Percentiles rank a stretch among this genome's conserved stretches.
Conservation (phyloP, 2,797 vertebrate genomes). For the Champsocephalus gunnari region DNA sequence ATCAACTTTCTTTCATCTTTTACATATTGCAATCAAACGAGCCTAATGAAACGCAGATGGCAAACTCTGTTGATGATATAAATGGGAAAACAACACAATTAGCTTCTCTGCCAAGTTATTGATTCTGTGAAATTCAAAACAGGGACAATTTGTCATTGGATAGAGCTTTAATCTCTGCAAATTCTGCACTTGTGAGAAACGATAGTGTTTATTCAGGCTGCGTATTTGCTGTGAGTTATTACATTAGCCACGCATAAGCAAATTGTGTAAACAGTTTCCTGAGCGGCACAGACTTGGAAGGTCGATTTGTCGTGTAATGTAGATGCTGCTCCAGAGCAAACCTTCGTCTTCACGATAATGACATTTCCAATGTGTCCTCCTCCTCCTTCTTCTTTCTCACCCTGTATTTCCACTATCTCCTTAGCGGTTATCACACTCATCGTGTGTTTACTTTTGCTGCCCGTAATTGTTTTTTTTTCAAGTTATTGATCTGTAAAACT, state of each 20-base stretch:
- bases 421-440: not conserved
- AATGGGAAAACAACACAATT: constrained; percentile 48
- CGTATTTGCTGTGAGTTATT: constrained; percentile 36
- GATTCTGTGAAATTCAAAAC: constrained; percentile 33
- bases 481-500: not conserved
- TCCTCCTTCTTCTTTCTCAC: not conserved
- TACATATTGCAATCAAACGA: constrained; percentile 36
- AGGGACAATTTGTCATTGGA: constrained; percentile 31
- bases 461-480: not conserved
- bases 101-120: constrained; percentile 53
- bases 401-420: not conserved
- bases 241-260: constrained; percentile 38
- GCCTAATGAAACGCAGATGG: constrained; percentile 67
- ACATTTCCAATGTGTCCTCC: constrained; percentile 3
- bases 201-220: constrained; percentile 29
- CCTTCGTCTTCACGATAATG: constrained; percentile 10
- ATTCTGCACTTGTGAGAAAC: constrained; percentile 35
- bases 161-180: constrained; percentile 50
- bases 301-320: constrained; percentile 37
- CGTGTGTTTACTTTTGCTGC: constrained; percentile 12
- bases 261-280: constrained; percentile 35
- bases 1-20: constrained; percentile 48
- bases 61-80: constrained; percentile 39
- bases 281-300: not conserved
- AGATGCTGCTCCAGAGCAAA: constrained; percentile 17